Evolutionary conservation across 2,113 vertebrate species (phyloP).

Genomic region (Centrocercus urophasianus): DNA sequence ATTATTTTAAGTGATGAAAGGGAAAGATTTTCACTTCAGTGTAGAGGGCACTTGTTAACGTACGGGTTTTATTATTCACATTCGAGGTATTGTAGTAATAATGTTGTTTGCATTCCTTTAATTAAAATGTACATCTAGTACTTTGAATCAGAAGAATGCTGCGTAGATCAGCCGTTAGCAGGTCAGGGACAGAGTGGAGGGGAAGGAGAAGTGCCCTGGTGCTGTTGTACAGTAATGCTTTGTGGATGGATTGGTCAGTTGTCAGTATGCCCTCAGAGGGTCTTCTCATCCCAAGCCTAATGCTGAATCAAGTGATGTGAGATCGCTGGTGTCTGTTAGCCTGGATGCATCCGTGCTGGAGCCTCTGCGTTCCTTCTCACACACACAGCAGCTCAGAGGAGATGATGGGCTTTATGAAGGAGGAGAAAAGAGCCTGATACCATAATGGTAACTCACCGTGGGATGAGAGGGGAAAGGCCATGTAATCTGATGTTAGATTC

Average conservation of each 20-base stretch:
- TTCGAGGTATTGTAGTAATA: fast-evolving
- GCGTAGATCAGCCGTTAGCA: not conserved
- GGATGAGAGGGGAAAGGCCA: not conserved
- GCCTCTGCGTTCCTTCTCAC: not conserved
- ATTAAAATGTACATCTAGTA: not conserved
- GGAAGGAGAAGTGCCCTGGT: not conserved
- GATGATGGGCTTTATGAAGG: not conserved
- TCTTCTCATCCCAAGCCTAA: not conserved
- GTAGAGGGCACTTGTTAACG: not conserved
- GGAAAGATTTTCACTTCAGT: not conserved
- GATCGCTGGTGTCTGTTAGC: not conserved
- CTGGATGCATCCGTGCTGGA: not conserved
- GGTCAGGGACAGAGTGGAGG: not conserved
- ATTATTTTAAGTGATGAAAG: not conserved
- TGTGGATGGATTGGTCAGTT: not conserved
- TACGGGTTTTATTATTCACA: fast-evolving
- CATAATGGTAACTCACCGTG: not conserved
- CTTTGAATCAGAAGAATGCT: not conserved
- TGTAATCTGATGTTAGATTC: not conserved
- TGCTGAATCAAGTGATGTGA: not conserved
- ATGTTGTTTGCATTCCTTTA: not conserved
- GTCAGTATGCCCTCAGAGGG: not conserved
- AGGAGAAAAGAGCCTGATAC: not conserved
- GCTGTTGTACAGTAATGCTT: not conserved
- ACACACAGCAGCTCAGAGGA: not conserved